Percentiles rank a stretch among this genome's conserved stretches.
Evolutionary conservation across 2,113 vertebrate genomes (phyloP).

Genomic region (Capreolus pygargus): DNA sequence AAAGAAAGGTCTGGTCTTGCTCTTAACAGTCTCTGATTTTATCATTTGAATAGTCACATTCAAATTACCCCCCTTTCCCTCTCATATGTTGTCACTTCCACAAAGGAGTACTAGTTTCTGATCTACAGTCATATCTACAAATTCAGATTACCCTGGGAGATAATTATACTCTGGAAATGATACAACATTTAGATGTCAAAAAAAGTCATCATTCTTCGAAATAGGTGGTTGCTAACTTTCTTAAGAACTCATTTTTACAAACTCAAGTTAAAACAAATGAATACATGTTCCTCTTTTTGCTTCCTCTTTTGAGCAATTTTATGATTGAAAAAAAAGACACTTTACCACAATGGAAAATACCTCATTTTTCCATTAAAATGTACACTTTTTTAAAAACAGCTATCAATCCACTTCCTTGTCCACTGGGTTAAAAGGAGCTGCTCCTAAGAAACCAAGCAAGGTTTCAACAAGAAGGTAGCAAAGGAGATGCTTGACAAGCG

Average conservation of each 20-base stretch:
- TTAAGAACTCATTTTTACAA: constrained; percentile 82
- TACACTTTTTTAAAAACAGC: constrained; percentile 62
- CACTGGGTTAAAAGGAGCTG: background rate
- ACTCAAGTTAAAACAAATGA: constrained; percentile 82
- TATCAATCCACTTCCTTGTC: constrained; percentile 53
- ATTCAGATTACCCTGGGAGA: constrained; percentile 64
- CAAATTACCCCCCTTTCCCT: background rate
- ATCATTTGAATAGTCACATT: background rate
- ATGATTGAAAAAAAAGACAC: constrained; percentile 75
- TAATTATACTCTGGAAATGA: constrained; percentile 74
- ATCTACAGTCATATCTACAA: constrained; percentile 75
- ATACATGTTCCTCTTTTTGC: constrained; percentile 81
- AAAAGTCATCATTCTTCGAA: constrained; percentile 79
- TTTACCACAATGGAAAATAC: constrained; percentile 78
- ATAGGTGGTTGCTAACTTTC: constrained; percentile 77
- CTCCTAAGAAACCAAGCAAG: background rate
- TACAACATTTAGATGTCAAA: constrained; percentile 62
- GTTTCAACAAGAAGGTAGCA: background rate
- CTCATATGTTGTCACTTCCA: background rate
- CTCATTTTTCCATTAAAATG: constrained; percentile 82
- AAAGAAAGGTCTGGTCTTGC: background rate
- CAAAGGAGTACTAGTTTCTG: constrained; percentile 46
- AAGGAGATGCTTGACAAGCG: background rate
- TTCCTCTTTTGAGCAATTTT: constrained; percentile 81
- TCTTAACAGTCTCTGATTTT: background rate